phyloP scores from a whole-genome alignment of 2,888 invertebrate species.

The Erpobdella octoculata region DNA sequence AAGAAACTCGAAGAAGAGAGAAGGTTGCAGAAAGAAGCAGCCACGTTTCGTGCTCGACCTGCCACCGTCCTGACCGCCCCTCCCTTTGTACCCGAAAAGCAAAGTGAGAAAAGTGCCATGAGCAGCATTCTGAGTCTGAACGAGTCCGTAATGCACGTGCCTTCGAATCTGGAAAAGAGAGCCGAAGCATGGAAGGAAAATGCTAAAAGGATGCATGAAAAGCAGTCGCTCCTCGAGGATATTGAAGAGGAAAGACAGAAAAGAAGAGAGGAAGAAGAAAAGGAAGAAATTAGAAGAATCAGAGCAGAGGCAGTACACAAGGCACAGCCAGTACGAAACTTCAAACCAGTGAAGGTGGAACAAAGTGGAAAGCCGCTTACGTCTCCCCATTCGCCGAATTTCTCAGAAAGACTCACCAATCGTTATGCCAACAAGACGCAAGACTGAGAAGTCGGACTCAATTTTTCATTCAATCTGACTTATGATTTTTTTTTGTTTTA shows the following conservation, averaged over 20 bases:
- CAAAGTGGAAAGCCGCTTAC: slow-evolving; percentile 6
- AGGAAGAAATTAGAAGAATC: slow-evolving; percentile 13
- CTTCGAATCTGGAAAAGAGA: slow-evolving; percentile 4
- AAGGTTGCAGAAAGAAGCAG: not conserved
- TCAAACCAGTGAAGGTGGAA: not conserved
- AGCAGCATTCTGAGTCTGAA: not conserved
- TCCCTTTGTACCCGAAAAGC: slow-evolving; percentile 20
- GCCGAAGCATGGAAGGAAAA: not conserved
- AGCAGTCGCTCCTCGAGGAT: not conserved
- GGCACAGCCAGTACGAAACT: slow-evolving; percentile 13
- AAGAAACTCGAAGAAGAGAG: slow-evolving; percentile 8
- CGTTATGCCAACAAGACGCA: slow-evolving; percentile 4
- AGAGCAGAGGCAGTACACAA: slow-evolving; percentile 19
- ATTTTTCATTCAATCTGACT: too few species aligned
- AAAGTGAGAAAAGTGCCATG: not conserved
- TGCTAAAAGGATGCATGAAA: not conserved
- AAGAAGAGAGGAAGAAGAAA: not conserved
- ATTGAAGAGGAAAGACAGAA: not conserved
- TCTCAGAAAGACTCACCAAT: slow-evolving; percentile 15
- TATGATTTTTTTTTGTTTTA: too few species aligned
- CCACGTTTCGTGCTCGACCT: not conserved
- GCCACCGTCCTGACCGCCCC: not conserved
- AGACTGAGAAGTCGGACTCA: too few species aligned
- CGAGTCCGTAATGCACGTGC: slow-evolving; percentile 2
- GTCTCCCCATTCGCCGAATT: slow-evolving; percentile 14